Evolutionary conservation across 2,113 vertebrate genomes (phyloP), one percentile per base, ranked within the genome.

Genomic region (Brachyhypopomus occidentalis): DNA sequence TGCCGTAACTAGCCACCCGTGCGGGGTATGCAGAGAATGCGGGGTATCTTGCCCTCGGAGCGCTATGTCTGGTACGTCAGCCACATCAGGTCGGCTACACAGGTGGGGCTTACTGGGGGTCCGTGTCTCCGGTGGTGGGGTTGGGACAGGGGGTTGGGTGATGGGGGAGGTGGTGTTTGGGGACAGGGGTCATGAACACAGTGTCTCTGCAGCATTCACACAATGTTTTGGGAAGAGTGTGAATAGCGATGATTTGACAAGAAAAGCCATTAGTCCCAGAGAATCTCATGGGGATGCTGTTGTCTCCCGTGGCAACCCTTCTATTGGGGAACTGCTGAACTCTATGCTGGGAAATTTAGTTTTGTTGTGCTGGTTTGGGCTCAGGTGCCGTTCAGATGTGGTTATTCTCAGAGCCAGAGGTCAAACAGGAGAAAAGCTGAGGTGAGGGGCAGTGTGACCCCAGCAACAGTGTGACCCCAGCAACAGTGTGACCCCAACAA

Each of bases 21-120:
- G 71, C 1, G 55, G 30, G 41, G 25, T 69, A 83, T 89, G 75
- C 74, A 59, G 83, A 86, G 38, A 77, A 69, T 72, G 71, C 25
- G 19, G 27, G 63, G 20, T n/a, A 11, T n/a, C 17, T 55, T 58
- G 30, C 22, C 73, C n/a, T 55, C 63, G 22, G n/a, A 38, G 69
- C 62, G 48, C 30, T 66, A 36, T 83, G 75, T 73, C 16, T 23
- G 41, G 7, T 36, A 82, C 36, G 20, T 8, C n/a, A 9, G 27
- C 11, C 55, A 14, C 34, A 22, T 27, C 19, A 6, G 23, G 17
- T 23, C 2, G 5, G 7, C 27, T 20, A 48, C 59, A 45, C 55
- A 79, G 77, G 77, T 72, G 77, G 34, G 45, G 22, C 55, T 45
- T 41, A 5, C 4, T 14, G 48, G 25, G 36, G 41, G 52, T 19